phyloP scores from a whole-genome alignment of 1,140 invertebrate genomes.

The Drosophila ogumai region DNA sequence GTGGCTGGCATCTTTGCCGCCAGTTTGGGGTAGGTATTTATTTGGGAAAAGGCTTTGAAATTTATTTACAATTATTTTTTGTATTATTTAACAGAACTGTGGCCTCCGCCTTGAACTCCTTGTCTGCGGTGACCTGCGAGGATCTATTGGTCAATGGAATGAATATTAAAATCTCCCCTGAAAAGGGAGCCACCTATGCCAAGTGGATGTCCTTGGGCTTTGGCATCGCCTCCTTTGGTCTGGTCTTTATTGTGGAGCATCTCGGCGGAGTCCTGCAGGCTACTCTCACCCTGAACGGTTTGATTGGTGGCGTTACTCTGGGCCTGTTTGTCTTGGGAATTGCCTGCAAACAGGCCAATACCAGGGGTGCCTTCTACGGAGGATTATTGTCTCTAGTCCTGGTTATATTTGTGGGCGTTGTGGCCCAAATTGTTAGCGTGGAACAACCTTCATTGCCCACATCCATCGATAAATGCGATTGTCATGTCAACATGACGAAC shows the following conservation, averaged over 20 bases:
- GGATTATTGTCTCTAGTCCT: constrained; percentile 85
- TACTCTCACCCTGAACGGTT: constrained; percentile 94
- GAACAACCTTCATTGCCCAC: constrained; percentile 84
- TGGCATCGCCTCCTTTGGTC: constrained; percentile 86
- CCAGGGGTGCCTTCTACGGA: constrained; percentile 87
- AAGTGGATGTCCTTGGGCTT: constrained; percentile 85
- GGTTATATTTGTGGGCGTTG: constrained; percentile 85
- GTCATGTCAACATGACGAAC: constrained; percentile 83
- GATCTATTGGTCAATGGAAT: constrained; percentile 92
- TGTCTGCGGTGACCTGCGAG: constrained; percentile 95
- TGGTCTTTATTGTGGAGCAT: constrained; percentile 92
- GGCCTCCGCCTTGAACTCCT: constrained; percentile 95
- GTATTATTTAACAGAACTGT: constrained; percentile 90
- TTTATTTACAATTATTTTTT: background rate
- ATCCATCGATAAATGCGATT: constrained; percentile 85
- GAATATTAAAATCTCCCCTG: constrained; percentile 89
- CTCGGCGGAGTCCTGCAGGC: constrained; percentile 93
- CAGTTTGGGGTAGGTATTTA: constrained; percentile 86
- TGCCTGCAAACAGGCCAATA: constrained; percentile 94
- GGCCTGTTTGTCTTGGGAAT: constrained; percentile 95
- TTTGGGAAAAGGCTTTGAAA: fast-evolving
- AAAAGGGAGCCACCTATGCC: constrained; percentile 87
- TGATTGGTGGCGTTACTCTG: constrained; percentile 93
- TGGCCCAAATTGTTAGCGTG: constrained; percentile 85
- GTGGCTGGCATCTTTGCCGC: constrained; percentile 92